Percentiles rank a stretch among this genome's conserved stretches.
Conservation (phyloP, 2,113 vertebrate genomes). For the Ictalurus punctatus region DNA sequence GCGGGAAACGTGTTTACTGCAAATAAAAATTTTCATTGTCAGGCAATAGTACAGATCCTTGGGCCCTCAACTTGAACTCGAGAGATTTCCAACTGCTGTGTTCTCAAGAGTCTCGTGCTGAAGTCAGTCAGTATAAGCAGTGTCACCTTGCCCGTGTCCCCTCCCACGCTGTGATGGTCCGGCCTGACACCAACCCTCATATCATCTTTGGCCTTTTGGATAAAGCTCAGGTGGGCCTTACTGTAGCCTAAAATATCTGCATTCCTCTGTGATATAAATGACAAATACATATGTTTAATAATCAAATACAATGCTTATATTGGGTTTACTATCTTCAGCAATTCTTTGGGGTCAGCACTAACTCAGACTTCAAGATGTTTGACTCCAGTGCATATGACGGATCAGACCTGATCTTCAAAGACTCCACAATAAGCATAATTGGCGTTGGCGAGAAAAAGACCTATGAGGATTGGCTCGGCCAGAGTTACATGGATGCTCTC, state of each 20-base stretch:
- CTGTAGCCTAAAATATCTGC: background rate
- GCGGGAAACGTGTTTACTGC: background rate
- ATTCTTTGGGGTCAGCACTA: conserved; percentile 76
- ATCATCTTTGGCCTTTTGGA: conserved; percentile 85
- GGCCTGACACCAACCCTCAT: conserved; percentile 77
- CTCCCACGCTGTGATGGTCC: conserved; percentile 88
- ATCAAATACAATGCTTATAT: background rate
- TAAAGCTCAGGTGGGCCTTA: conserved; percentile 81
- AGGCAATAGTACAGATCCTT: conserved; percentile 79
- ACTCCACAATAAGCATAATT: conserved; percentile 78
- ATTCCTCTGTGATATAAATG: background rate
- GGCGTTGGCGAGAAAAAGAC: conserved; percentile 79
- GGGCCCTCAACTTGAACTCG: conserved; percentile 74
- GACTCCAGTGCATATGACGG: conserved; percentile 80
- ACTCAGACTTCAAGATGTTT: conserved; percentile 85
- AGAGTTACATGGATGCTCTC: conserved; percentile 79
- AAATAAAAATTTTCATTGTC: conserved; percentile 3
- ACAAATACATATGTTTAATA: background rate
- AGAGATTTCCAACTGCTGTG: conserved; percentile 89
- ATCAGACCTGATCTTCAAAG: conserved; percentile 89
- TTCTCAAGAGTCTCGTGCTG: conserved; percentile 79
- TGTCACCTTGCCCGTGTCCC: conserved; percentile 88
- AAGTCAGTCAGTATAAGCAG: conserved; percentile 78
- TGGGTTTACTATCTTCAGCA: conserved; percentile 64
- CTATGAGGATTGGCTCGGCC: conserved; percentile 85